phyloP scores from a whole-genome alignment of 2,797 vertebrate species.

The Melopsittacus undulatus region DNA sequence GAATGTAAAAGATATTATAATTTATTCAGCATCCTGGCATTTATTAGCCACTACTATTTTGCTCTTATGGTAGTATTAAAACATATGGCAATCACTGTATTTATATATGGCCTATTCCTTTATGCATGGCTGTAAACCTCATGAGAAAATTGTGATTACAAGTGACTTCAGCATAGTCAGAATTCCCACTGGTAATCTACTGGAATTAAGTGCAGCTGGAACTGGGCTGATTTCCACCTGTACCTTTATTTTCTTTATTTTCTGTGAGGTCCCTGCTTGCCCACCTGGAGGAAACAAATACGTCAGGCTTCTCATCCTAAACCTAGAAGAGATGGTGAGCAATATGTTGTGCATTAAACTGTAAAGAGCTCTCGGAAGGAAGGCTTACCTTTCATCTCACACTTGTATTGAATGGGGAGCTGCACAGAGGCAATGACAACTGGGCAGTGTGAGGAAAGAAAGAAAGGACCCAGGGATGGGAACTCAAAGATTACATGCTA shows the following conservation, averaged over 20 bases:
- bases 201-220: not conserved
- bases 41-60: not conserved
- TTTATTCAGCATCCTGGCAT: not conserved
- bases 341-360: not conserved
- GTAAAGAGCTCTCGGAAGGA: not conserved
- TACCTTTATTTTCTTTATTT: not conserved
- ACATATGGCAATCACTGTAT: not conserved
- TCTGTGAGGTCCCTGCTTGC: not conserved
- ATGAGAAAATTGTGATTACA: not conserved
- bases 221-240: not conserved
- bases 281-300: not conserved
- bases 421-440: not conserved
- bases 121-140: not conserved
- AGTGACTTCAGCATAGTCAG: not conserved
- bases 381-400: not conserved
- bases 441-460: rapidly evolving
- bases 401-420: not conserved
- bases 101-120: not conserved
- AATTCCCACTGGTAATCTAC: not conserved
- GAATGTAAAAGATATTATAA: not conserved
- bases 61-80: not conserved
- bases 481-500: not conserved
- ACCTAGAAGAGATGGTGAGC: not conserved
- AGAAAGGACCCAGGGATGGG: not conserved
- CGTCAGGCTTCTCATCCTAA: not conserved